These are phyloP conservation scores for Peribatodes rhomboidaria DNA, from an alignment of 2,888 invertebrate species.

Conservation along the genomic window DNA sequence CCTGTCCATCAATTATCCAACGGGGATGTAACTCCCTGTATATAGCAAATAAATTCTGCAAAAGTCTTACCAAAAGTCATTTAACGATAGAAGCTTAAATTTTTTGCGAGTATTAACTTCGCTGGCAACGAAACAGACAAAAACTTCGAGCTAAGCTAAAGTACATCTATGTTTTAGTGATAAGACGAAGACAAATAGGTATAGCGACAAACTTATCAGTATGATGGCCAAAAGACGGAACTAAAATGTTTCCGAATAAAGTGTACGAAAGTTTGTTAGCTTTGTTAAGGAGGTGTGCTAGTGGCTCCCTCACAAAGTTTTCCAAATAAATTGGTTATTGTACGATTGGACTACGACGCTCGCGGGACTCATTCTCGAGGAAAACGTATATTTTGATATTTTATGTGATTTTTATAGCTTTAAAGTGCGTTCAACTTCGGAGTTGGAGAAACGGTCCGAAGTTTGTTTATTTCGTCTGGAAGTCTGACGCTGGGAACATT, in stretches of 20 bases:
- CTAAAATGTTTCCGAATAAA: background rate
- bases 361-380: constrained; percentile 34
- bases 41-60: too few species aligned
- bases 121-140: background rate
- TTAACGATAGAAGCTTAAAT: too few species aligned
- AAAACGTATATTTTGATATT: constrained; percentile 35
- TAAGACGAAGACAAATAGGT: constrained; percentile 11
- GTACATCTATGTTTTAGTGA: background rate
- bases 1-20: too few species aligned
- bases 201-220: background rate
- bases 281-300: background rate
- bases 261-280: background rate
- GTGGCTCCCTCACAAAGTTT: background rate
- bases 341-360: constrained; percentile 36
- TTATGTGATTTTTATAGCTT: constrained; percentile 42
- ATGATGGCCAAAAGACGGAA: background rate
- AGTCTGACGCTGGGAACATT: constrained; percentile 1
- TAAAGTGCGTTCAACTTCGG: constrained; percentile 43
- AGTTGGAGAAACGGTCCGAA: constrained; percentile 19
- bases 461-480: constrained; percentile 29
- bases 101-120: background rate
- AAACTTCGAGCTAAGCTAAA: background rate
- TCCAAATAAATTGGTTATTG: background rate
- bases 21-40: too few species aligned
- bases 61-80: too few species aligned